Base-by-base conservation (phyloP, 2,888 invertebrate genomes). In the Isoperla grammatica region DNA sequence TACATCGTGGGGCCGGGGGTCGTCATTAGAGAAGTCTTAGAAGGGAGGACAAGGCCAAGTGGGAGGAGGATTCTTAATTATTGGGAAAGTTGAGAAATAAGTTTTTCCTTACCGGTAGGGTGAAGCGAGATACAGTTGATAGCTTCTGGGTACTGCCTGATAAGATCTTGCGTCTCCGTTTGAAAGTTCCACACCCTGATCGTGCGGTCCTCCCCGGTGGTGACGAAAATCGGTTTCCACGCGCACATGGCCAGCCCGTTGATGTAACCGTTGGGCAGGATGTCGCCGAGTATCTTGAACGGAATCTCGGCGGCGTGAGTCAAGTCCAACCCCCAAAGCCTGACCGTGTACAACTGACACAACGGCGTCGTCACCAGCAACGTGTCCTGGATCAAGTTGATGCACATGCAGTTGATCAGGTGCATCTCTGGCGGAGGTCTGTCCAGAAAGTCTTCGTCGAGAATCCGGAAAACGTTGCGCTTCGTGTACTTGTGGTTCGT, bases 151-250 rank as follows among this genome's bases (percentile, higher is more conserved):
- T 92, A 95, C 66, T 88, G 82, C 70, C 91, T 88, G 59, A 75
- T 73, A 71, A 93, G 74, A 68, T 93, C 88, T 54, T 94, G 77
- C 53, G 81, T 87, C 71, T 87, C 86, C 0, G 86, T 87, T 74
- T 92, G 88, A 71, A 90, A 95, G 72, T 96, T 92, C 95, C 95
- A 96, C 48, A 96, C 82, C 56, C 93, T 81, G 55, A 96, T 82
- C 40, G 90, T 91, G 67, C 90, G 84, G 72, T 96, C 96, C 64
- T 83, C 81, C 46, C 89, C 88, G 55, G 75, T 79, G 0, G 95
- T 95, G 76, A 94, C 86, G 63, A 95, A 84, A 59, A 94, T 85
- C 0, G 95, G 88, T 71, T 95, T 95, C 87, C 95, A 90, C 1
- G 87, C 82, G 70, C 95, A 95, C 66, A 90, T 80, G 1, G 91